Evolutionary conservation across 1,140 invertebrate genomes (phyloP).

Genomic region (Trichonephila inaurata): DNA sequence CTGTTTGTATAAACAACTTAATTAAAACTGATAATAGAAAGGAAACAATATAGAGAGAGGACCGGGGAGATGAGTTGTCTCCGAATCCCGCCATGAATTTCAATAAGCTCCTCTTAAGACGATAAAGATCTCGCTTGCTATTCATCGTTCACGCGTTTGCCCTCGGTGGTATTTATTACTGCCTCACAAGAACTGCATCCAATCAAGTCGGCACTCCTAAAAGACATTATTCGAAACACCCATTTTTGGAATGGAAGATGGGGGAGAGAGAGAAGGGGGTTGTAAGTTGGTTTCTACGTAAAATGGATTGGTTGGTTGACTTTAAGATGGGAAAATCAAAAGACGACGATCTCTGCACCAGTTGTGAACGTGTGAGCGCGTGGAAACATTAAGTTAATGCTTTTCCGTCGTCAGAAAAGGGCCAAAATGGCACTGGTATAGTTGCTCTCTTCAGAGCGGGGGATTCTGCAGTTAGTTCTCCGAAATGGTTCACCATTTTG

Average conservation of each 20-base stretch:
- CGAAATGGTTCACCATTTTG: background rate
- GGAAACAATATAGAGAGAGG: background rate
- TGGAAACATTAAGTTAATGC: slow-evolving; percentile 14
- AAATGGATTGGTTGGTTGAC: too few species aligned
- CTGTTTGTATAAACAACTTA: background rate
- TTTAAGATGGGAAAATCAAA: slow-evolving; percentile 5
- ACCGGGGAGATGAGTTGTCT: background rate
- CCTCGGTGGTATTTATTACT: background rate
- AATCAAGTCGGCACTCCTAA: background rate
- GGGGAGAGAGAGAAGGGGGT: background rate
- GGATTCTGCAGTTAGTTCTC: background rate
- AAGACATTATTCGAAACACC: slow-evolving; percentile 26
- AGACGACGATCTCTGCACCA: background rate
- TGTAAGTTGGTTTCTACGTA: background rate
- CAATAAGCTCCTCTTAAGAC: background rate
- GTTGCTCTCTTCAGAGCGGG: background rate
- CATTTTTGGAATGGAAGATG: slow-evolving; percentile 6
- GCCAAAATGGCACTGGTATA: background rate
- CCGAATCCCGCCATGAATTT: background rate
- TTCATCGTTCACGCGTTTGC: background rate
- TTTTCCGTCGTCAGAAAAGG: background rate
- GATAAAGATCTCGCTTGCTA: background rate
- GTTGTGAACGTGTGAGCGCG: background rate
- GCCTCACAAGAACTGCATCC: background rate
- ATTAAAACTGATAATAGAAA: background rate